phyloP scores from a whole-genome alignment of 2,113 vertebrate genomes.

The Leptosomus discolor region DNA sequence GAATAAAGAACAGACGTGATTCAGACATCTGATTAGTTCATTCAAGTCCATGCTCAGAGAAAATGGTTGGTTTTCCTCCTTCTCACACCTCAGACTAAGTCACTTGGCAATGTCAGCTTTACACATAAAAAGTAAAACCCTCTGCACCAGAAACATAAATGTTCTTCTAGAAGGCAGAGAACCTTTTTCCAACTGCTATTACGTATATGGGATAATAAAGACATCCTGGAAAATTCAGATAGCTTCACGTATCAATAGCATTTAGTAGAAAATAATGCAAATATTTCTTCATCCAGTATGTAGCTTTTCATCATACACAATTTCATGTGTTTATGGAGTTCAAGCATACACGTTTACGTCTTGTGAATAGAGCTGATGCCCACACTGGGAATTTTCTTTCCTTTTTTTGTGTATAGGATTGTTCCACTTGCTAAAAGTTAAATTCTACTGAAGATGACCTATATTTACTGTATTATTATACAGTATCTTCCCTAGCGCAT shows the following conservation, averaged over 20 bases:
- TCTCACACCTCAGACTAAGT: neutral
- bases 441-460: neutral
- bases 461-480: constrained; percentile 4
- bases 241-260: neutral
- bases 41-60: neutral
- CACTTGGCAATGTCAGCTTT: neutral
- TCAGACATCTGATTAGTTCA: neutral
- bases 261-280: neutral
- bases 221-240: neutral
- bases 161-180: neutral
- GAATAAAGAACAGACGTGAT: neutral
- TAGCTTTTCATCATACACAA: neutral
- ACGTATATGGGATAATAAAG: neutral
- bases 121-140: neutral
- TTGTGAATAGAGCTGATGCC: neutral
- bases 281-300: neutral
- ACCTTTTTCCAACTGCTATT: neutral
- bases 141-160: neutral
- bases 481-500: neutral
- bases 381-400: neutral
- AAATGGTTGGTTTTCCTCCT: neutral
- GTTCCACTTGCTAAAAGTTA: neutral
- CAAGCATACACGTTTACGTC: neutral
- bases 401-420: neutral
- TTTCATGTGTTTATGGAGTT: neutral